Evolutionary conservation across 2,888 invertebrate species (phyloP), one percentile per base, ranked within the genome.

Genomic region (Pecten maximus): DNA sequence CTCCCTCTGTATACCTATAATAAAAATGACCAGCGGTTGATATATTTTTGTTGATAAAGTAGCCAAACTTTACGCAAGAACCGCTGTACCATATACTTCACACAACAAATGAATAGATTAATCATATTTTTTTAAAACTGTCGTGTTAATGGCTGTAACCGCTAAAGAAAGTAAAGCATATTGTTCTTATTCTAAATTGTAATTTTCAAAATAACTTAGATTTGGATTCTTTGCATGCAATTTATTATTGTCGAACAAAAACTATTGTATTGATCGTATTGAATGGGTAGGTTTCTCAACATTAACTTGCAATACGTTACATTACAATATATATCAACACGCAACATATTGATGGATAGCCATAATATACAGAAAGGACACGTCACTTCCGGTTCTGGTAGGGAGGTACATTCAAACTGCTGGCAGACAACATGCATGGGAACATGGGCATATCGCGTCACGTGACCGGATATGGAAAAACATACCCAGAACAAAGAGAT

Each of bases 1-100:
- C 96, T 0, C 96, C 96, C 35, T 96, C 96, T 23, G 96, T 96
- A 91, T 96, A 96, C 91, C 96, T 96, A 92, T 1, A 91, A 39
- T 35, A 23, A 28, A 60, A 3, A 28, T 28, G 10, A 4, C 12
- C 8, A 6, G 35, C 10, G 8, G 2, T 35, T 3, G 35, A 35
- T 74, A 0, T 35, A 23, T 23, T 23, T 1, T 54, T 0, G 19
- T 8, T n/a, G n/a, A n/a, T 54, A 54, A n/a, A 44, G 44, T 4
- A 44, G 44, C 44, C n/a, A n/a, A n/a, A n/a, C n/a, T 8, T 44
- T 44, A 44, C 44, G 44, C 12, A 44, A 8, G 12, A 44, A 44
- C 44, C 12, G 4, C 44, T 44, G 12, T 44, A 44, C 8, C 44
- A 12, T 23, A 54, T n/a, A 23, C 54, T 54, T 19, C 54, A 54